These are phyloP conservation scores for Lochmaea capreae DNA, from an alignment of 2,888 invertebrate species.

Conservation along the genomic window DNA sequence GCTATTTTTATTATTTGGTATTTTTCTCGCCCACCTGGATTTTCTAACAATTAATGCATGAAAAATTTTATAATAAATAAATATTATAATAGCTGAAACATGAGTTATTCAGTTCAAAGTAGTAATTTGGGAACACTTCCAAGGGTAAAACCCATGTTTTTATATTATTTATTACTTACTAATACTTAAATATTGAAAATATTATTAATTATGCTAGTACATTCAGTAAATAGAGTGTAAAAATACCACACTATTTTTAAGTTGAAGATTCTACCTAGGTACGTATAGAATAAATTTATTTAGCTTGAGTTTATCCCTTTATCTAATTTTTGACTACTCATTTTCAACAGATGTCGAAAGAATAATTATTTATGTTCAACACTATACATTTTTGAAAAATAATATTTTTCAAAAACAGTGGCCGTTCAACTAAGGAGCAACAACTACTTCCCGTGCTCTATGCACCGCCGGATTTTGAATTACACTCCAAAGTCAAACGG, in stretches of 20 bases:
- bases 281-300: too few relatives aligned
- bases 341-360: too few relatives aligned
- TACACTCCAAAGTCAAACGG: too few relatives aligned
- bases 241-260: not conserved
- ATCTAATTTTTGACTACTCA: too few relatives aligned
- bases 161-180: constrained; percentile 3
- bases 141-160: not conserved
- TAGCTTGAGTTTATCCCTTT: too few relatives aligned
- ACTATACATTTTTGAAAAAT: too few relatives aligned
- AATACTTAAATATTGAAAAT: not conserved
- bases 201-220: not conserved
- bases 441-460: too few relatives aligned
- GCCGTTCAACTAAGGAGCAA: too few relatives aligned
- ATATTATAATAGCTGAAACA: not conserved
- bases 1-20: not conserved
- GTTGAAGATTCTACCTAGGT: too few relatives aligned
- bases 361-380: too few relatives aligned
- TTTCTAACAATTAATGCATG: not conserved
- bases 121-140: not conserved
- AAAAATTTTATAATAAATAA: not conserved
- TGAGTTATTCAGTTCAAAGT: not conserved
- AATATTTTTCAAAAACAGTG: too few relatives aligned
- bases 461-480: too few relatives aligned
- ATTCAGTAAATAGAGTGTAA: not conserved
- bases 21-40: not conserved